Conservation (phyloP, 2,888 invertebrate genomes). For the Sipunculus nudus region DNA sequence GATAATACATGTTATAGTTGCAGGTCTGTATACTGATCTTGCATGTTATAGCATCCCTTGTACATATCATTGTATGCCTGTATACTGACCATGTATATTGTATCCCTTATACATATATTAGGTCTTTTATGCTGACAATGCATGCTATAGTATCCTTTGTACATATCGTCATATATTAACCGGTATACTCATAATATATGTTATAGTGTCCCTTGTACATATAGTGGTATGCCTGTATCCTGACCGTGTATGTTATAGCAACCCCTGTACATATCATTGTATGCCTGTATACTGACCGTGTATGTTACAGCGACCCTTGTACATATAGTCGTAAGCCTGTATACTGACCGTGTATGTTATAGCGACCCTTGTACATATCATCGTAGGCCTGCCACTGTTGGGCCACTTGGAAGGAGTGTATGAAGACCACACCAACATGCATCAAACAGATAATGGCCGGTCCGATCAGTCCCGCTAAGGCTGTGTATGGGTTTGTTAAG, state of each 20-base stretch:
- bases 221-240: too few relatives aligned
- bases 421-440: conserved; percentile 54
- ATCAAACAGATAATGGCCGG: conserved; percentile 54
- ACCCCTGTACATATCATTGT: conserved; percentile 62
- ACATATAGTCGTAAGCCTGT: conserved; percentile 46
- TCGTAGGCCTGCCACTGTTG: conserved; percentile 64
- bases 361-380: conserved; percentile 59
- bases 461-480: conserved; percentile 54
- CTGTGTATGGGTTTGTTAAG: conserved; percentile 56
- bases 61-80: conserved; percentile 63
- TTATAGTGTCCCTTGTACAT: too few relatives aligned
- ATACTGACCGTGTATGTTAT: conserved; percentile 56
- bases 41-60: conserved; percentile 55
- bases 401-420: conserved; percentile 58
- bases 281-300: conserved; percentile 55
- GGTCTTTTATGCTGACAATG: conserved; percentile 45
- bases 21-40: too few relatives aligned
- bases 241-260: conserved; percentile 58
- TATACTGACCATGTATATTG: too few relatives aligned
- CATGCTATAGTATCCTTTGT: conserved; percentile 56
- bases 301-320: conserved; percentile 56
- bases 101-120: too few relatives aligned
- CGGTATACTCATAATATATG: too few relatives aligned
- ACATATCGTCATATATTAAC: conserved; percentile 65
- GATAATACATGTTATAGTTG: too few relatives aligned